These are phyloP conservation scores for Lepidurus packardi DNA, from an alignment of 1,140 invertebrate genomes.

Conservation along the genomic window DNA sequence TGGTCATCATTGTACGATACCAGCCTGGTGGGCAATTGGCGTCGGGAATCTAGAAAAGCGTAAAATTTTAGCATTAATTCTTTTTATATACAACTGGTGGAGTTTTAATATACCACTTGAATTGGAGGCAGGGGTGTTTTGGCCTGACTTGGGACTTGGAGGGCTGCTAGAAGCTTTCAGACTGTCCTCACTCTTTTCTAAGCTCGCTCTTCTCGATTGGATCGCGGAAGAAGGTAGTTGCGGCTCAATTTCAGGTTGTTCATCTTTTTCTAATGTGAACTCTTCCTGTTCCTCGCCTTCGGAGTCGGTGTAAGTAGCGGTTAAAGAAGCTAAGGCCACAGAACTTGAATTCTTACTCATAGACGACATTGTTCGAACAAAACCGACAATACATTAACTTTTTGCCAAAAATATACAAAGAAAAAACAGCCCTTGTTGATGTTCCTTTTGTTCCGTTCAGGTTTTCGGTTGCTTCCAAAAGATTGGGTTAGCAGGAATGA, in stretches of 20 bases:
- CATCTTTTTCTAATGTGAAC: constrained; percentile 10
- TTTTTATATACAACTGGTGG: background rate
- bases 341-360: background rate
- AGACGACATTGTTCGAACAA: background rate
- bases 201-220: background rate
- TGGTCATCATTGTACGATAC: constrained; percentile 34
- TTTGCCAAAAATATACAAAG: background rate
- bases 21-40: constrained; percentile 25
- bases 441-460: background rate
- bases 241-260: constrained; percentile 33
- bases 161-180: constrained; percentile 27
- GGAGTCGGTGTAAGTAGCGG: constrained; percentile 47
- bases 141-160: constrained; percentile 30
- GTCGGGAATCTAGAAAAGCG: background rate
- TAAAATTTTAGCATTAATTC: background rate
- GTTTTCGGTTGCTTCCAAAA: no score
- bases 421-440: background rate
- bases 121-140: constrained; percentile 34
- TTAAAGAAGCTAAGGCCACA: constrained; percentile 42
- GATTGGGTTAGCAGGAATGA: no score
- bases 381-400: background rate
- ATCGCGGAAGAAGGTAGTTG: constrained; percentile 20
- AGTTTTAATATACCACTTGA: constrained; percentile 35
- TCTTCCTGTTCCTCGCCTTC: constrained; percentile 45
- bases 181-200: constrained; percentile 15